These are phyloP conservation scores for Sebastes kiyomatsui DNA, from an alignment of 2,797 vertebrate species.

Conservation along the genomic window DNA sequence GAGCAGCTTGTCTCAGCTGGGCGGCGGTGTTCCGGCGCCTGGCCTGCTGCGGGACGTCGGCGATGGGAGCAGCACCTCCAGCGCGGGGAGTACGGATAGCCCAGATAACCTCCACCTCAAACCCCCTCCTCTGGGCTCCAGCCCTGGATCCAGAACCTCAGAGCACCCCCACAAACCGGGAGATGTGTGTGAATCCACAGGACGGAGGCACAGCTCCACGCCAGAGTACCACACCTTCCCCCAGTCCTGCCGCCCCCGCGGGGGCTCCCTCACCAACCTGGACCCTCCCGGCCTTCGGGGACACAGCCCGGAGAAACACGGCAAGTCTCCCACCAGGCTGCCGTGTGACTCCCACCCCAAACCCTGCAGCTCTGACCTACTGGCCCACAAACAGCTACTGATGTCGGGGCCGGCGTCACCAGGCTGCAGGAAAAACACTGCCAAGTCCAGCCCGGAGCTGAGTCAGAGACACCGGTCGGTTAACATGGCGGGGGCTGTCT, in stretches of 20 bases:
- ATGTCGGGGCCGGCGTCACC: slow-evolving; percentile 79
- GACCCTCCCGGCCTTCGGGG: slow-evolving; percentile 87
- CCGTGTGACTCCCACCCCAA: slow-evolving; percentile 80
- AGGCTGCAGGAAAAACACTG: slow-evolving; percentile 50
- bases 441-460: slow-evolving; percentile 86
- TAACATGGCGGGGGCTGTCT: slow-evolving; percentile 10
- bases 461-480: slow-evolving; percentile 87
- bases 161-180: slow-evolving; percentile 75
- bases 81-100: slow-evolving; percentile 91
- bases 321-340: slow-evolving; percentile 82
- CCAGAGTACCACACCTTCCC: slow-evolving; percentile 90
- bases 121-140: slow-evolving; percentile 57
- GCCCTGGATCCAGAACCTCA: slow-evolving; percentile 53
- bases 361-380: slow-evolving; percentile 83
- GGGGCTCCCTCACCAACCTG: slow-evolving; percentile 81
- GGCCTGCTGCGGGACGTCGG: slow-evolving; percentile 89
- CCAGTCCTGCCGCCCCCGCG: slow-evolving; percentile 80
- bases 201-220: slow-evolving; percentile 89
- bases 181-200: slow-evolving; percentile 64
- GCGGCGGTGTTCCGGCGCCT: slow-evolving; percentile 62
- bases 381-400: slow-evolving; percentile 85
- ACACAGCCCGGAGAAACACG: slow-evolving; percentile 87
- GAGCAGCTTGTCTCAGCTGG: slow-evolving; percentile 87
- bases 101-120: slow-evolving; percentile 86
- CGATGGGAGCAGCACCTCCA: slow-evolving; percentile 95